phyloP scores from a whole-genome alignment of 1,140 invertebrate genomes.

The Cotesia typhae region DNA sequence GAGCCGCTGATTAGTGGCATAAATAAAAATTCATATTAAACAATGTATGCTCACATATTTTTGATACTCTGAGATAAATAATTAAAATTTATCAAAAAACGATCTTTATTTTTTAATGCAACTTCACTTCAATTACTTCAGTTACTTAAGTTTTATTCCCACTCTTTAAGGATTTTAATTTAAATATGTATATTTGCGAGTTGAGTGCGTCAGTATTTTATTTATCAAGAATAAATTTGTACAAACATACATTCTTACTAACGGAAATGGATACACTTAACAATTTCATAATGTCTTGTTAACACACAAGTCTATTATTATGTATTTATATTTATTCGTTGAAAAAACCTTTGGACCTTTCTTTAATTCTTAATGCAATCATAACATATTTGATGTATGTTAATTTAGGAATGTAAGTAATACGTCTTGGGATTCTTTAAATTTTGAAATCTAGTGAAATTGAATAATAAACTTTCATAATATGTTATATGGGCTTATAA shows the following conservation, averaged over 20 bases:
- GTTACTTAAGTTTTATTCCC: neutral
- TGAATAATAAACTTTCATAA: too few species aligned
- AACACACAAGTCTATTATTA: neutral
- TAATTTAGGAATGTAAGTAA: neutral
- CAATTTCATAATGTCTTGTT: slow-evolving; percentile 27
- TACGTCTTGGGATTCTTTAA: neutral
- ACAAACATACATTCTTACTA: neutral
- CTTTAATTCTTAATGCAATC: neutral
- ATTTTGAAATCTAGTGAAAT: slow-evolving; percentile 1
- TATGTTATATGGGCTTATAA: too few species aligned
- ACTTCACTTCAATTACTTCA: neutral
- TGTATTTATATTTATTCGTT: slow-evolving; percentile 9
- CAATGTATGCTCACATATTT: neutral
- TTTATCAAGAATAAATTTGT: slow-evolving; percentile 31
- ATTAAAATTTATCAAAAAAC: neutral
- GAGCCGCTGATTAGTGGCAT: neutral
- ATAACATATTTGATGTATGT: slow-evolving; percentile 9
- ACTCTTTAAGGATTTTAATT: neutral
- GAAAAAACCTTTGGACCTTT: slow-evolving; percentile 11
- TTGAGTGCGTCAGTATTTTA: slow-evolving; percentile 10
- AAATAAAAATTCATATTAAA: neutral
- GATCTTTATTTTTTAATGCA: neutral
- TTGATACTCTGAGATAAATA: neutral
- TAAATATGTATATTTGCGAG: slow-evolving; percentile 21
- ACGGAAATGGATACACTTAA: slow-evolving; percentile 15